Evolutionary conservation across 2,113 vertebrate genomes (phyloP).

Genomic region (Lontra canadensis): DNA sequence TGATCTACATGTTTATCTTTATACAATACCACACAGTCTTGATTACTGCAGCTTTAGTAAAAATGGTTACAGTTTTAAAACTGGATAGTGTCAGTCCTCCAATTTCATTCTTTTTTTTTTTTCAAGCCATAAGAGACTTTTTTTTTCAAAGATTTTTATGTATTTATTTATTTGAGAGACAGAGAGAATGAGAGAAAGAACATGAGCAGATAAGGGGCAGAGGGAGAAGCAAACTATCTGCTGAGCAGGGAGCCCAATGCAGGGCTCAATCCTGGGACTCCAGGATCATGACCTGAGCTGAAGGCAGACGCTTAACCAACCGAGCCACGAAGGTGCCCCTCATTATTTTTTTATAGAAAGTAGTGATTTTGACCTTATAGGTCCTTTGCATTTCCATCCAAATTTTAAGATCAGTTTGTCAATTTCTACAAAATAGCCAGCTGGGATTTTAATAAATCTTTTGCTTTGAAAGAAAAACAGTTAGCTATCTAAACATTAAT

Average conservation of each 20-base stretch:
- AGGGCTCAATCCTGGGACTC: too few relatives aligned
- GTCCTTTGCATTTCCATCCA: not conserved
- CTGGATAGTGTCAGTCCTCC: not conserved
- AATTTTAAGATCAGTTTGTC: constrained; percentile 6
- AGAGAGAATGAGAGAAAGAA: too few relatives aligned
- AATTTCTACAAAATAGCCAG: not conserved
- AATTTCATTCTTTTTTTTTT: not conserved
- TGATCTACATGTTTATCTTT: not conserved
- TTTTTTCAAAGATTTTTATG: too few relatives aligned
- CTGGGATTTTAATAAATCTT: not conserved
- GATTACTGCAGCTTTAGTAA: not conserved
- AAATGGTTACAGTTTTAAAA: constrained; percentile 3
- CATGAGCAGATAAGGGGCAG: too few relatives aligned
- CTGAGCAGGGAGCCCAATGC: too few relatives aligned
- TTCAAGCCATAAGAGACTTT: too few relatives aligned
- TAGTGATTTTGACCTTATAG: not conserved
- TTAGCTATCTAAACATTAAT: not conserved
- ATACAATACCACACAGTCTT: not conserved
- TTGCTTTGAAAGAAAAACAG: constrained; percentile 1
- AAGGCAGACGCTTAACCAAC: too few relatives aligned
- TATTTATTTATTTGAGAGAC: too few relatives aligned
- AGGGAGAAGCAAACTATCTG: too few relatives aligned
- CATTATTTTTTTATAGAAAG: not conserved
- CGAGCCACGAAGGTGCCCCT: too few relatives aligned
- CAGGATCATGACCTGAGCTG: too few relatives aligned